Conservation (phyloP, 2,113 vertebrate species). For the Corvus moneduloides region DNA sequence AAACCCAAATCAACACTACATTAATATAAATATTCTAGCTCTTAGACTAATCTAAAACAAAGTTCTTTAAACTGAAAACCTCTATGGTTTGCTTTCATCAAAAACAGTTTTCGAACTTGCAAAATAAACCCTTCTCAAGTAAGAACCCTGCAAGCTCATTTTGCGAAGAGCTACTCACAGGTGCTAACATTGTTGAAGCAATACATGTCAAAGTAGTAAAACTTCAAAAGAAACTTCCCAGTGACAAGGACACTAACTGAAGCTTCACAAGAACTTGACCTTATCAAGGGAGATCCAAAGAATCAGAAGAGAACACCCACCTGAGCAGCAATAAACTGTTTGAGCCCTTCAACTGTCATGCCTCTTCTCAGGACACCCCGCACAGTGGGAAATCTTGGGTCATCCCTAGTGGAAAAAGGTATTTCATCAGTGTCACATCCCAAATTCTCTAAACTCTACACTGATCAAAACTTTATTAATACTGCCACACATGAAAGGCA, state of each 20-base stretch:
- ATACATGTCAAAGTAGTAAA: neutral
- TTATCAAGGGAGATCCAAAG: neutral
- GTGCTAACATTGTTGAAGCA: neutral
- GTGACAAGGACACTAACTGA: neutral
- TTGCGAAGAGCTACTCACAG: neutral
- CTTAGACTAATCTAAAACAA: neutral
- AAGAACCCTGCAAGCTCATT: neutral
- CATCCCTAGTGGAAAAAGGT: conserved; percentile 80
- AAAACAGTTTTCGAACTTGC: neutral
- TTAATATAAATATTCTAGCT: neutral
- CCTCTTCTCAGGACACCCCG: conserved; percentile 94
- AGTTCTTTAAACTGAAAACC: neutral
- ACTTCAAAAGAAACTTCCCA: neutral
- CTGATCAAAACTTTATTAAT: neutral
- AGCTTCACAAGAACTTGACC: neutral
- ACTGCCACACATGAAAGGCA: neutral
- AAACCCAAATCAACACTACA: neutral
- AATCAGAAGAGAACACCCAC: conserved; percentile 62
- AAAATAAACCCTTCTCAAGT: neutral
- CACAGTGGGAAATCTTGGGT: conserved; percentile 97
- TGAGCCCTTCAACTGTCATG: conserved; percentile 97
- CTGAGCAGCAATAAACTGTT: conserved; percentile 98
- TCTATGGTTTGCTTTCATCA: neutral
- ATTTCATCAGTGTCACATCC: neutral
- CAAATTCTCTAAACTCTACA: neutral